Evolutionary conservation across 2,797 vertebrate species (phyloP), one percentile per base, ranked within the genome.

Genomic region (Ispidina lecontei): DNA sequence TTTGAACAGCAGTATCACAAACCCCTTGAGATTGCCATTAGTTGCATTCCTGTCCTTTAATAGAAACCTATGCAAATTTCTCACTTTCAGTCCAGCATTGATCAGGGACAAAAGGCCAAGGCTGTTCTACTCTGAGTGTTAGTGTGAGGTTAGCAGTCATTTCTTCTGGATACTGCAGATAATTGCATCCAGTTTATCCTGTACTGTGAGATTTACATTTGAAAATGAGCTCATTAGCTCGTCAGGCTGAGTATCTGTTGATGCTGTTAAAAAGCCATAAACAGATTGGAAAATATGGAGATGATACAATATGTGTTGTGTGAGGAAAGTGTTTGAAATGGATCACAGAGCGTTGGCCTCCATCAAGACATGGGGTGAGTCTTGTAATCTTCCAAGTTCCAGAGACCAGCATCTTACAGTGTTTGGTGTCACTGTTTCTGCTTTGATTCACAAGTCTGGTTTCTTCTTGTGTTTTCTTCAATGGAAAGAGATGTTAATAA

Each of bases 351-450:
- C 77, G 60, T 73, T 91, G 90, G 65, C 69, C 83, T 82, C 90
- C 68, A 64, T 82, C 77, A 54, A 47, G 84, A 23, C 52, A 31
- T 12, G 1, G 1, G 2, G 33, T 73, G 37, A 51, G 49, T 83
- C 37, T 44, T 59, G 33, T 26, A 82, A 58, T 65, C 67, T 79
- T 92, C 86, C 84, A 84, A 73, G 77, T 41, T 78, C 47, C 1
- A 87, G 81, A 91, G 86, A 72, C 82, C 90, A 89, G 67, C 58
- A 41, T 46, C 52, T 70, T 68, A 14, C 52, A 18, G 55, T 37
- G 39, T 84, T 90, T 82, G 68, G 79, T 82, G 90, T 71, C 84
- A 74, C 58, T 71, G 84, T 76, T 94, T 84, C 41, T 82, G 13
- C 33, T 82, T 81, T 39, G 49, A 70, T 95, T 90, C 78, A 84